Evolutionary conservation across 2,888 invertebrate genomes (phyloP).

Genomic region (Anodontia alba): DNA sequence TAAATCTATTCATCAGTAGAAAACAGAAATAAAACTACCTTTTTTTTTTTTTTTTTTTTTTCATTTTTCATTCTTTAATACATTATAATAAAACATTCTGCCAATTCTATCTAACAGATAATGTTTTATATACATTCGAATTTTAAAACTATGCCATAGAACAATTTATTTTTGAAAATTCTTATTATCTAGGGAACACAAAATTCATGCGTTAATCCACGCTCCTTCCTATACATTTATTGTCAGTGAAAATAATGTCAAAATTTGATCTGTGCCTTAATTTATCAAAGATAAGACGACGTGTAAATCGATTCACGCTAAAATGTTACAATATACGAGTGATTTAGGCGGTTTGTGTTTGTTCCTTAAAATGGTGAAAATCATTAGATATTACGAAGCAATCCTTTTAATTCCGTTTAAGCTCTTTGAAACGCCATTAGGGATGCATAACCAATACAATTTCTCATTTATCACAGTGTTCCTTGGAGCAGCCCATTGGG

Average conservation of each 20-base stretch:
- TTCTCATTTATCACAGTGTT: background rate
- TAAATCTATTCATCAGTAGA: too few relatives aligned
- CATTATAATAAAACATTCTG: too few relatives aligned
- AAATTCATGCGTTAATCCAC: constrained; percentile 55
- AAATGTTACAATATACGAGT: constrained; percentile 61
- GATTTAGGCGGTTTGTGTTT: constrained; percentile 54
- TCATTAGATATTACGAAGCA: constrained; percentile 54
- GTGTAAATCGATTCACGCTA: constrained; percentile 54
- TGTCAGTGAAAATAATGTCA: constrained; percentile 58
- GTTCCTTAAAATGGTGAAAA: constrained; percentile 57
- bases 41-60: too few relatives aligned
- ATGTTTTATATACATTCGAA: too few relatives aligned
- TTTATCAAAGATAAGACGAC: constrained; percentile 55
- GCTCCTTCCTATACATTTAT: constrained; percentile 46
- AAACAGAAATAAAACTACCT: too few relatives aligned
- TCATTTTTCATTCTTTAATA: too few relatives aligned
- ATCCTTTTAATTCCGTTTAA: constrained; percentile 52
- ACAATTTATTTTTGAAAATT: constrained; percentile 16
- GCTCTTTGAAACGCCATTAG: constrained; percentile 43
- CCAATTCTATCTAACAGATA: too few relatives aligned
- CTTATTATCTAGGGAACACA: constrained; percentile 53
- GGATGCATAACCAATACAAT: background rate
- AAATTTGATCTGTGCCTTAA: constrained; percentile 45
- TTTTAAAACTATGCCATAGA: too few relatives aligned
- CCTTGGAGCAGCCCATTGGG: background rate